A percentile compares a stretch with the other conserved stretches of the same genome.
Conservation (phyloP, 2,113 vertebrate species). For the Pongo abelii region DNA sequence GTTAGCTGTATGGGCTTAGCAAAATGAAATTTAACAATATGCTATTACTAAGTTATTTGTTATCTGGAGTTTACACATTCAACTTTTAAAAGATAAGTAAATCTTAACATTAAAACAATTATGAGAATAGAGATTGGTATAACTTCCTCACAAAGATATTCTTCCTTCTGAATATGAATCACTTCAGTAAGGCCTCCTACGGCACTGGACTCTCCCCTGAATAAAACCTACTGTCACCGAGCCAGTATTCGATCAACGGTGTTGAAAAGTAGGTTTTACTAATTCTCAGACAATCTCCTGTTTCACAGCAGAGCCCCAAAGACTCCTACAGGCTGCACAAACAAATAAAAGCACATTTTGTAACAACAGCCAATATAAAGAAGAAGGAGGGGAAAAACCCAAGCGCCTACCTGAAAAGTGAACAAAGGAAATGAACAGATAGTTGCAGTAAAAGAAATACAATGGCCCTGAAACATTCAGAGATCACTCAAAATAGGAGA, state of each 20-base stretch:
- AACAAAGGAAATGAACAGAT: conserved; percentile 25
- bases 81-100: conserved; percentile 4
- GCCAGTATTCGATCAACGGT: conserved; percentile 54
- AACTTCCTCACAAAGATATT: conserved; percentile 7
- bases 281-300: conserved; percentile 50
- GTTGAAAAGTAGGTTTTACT: conserved; percentile 64
- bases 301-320: conserved; percentile 9
- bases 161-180: not conserved
- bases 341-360: conserved; percentile 52
- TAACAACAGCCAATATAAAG: conserved; percentile 51
- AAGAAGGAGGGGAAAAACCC: not conserved
- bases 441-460: not conserved
- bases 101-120: not conserved
- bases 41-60: not conserved
- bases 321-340: not conserved
- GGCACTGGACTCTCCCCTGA: not conserved
- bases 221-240: not conserved
- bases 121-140: not conserved
- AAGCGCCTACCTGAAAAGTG: not conserved
- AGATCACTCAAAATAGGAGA: not conserved
- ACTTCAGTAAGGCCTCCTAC: not conserved
- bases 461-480: not conserved
- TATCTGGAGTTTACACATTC: too few species aligned
- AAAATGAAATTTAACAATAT: not conserved
- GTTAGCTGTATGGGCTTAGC: not conserved